Base-by-base conservation (phyloP, 2,797 vertebrate genomes). In the Crax fasciolata region DNA sequence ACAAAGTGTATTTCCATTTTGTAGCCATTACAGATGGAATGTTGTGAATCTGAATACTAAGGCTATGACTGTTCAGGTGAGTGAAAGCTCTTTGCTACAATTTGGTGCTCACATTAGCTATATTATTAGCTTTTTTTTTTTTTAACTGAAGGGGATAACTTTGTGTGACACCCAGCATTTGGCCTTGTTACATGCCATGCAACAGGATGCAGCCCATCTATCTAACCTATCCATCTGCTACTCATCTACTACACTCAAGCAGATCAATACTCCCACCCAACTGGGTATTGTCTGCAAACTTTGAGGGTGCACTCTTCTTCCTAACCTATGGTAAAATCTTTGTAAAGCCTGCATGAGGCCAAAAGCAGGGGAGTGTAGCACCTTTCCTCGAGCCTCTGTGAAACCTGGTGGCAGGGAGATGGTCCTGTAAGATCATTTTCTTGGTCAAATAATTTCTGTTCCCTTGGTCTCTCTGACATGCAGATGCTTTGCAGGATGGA, bases 401-500 rank as follows among this genome's bases (percentile, higher is more conserved):
- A 55, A 39, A 41, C 46, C 48, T 66, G 28, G 13, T 44, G 48
- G 27, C 14, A 41, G n/a, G 88, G 46, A 20, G 13, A 35, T 43
- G 9, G 5, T 78, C 38, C 85, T 32, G 49, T 52, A 77, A 18
- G 27, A 30, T 66, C 25, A 13, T 0, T 0, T 68, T 58, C 0
- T 68, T 58, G 46, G 88, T 58, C 35, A 86, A 10, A 27, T 30
- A 9, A 4, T 66, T 71, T 77, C 11, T 72, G 21, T 76, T 71
- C 38, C 43, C 65, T 44, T 70, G 35, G 13, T 70, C 23, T 70
- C 23, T 84, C 35, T 75, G 67, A 43, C 15, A 30, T 38, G 39
- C 15, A 74, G 14, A 17, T 32, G 30, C 39, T 71, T 84, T 76
- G 27, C 39, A 49, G 57, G 23, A 39, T 89, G 35, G 16, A 6